phyloP scores from a whole-genome alignment of 2,888 invertebrate species.

The Cryptus viduatorius region DNA sequence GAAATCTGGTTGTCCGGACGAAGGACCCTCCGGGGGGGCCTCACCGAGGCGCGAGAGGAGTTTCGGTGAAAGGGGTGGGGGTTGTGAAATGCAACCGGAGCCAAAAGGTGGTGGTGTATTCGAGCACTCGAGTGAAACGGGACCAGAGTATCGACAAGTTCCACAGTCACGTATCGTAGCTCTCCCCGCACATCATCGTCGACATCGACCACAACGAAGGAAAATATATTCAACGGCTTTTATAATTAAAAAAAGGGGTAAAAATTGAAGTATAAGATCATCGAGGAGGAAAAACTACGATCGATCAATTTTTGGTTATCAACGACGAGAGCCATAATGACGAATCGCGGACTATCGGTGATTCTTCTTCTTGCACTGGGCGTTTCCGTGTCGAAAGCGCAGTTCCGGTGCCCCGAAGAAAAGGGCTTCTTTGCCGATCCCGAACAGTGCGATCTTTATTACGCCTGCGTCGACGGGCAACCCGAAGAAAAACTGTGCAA shows the following conservation, averaged over 20 bases:
- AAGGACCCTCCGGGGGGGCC: conserved; percentile 38
- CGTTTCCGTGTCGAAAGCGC: conserved; percentile 71
- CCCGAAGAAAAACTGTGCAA: conserved; percentile 90
- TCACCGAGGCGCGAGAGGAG: conserved; percentile 73
- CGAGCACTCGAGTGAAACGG: conserved; percentile 79
- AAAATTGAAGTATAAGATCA: background rate
- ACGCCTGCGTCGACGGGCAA: conserved; percentile 89
- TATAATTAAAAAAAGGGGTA: background rate
- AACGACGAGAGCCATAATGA: conserved; percentile 43
- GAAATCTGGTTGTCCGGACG: background rate
- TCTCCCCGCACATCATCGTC: conserved; percentile 67
- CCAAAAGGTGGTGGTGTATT: conserved; percentile 78
- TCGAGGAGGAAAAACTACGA: background rate
- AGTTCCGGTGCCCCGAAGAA: conserved; percentile 90
- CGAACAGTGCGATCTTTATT: conserved; percentile 93
- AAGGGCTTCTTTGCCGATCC: conserved; percentile 91
- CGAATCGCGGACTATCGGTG: conserved; percentile 40
- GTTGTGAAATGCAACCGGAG: conserved; percentile 80
- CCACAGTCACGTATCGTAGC: conserved; percentile 76
- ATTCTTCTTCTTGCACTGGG: conserved; percentile 56
- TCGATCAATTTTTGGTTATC: conserved; percentile 34
- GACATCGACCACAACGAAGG: conserved; percentile 61
- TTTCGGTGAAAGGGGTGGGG: conserved; percentile 79
- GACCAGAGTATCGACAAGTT: conserved; percentile 75
- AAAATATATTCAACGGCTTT: conserved; percentile 35